Percentiles rank a stretch among this genome's conserved stretches.
Evolutionary conservation across 2,888 invertebrate genomes (phyloP).

Genomic region (Lepidochrysops patricia): DNA sequence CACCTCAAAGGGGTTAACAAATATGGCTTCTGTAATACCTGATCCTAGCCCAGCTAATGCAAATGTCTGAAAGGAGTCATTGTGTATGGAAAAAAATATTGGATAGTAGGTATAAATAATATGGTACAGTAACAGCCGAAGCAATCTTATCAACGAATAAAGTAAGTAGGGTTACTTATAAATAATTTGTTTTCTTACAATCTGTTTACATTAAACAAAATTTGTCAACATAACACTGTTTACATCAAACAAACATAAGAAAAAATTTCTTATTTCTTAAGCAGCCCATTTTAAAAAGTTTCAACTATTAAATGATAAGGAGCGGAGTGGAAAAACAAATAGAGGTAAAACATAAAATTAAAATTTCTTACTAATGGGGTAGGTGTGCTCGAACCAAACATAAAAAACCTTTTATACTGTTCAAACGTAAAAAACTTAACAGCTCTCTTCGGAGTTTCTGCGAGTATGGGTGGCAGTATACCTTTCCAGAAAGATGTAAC

Average conservation of each 20-base stretch:
- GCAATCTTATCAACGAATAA: background rate
- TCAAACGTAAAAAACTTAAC: slow-evolving; percentile 96
- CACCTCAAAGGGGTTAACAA: slow-evolving; percentile 96
- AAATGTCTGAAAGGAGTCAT: slow-evolving; percentile 80
- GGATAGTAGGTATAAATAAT: background rate
- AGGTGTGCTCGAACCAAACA: slow-evolving; percentile 83
- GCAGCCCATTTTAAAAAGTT: background rate
- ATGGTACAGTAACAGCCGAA: background rate
- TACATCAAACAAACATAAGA: too few species aligned
- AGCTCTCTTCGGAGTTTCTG: slow-evolving; percentile 95
- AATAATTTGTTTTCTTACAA: background rate
- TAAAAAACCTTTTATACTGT: slow-evolving; percentile 90
- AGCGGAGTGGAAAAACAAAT: background rate
- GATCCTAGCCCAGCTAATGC: slow-evolving; percentile 91
- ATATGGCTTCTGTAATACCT: slow-evolving; percentile 92
- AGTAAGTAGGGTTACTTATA: background rate
- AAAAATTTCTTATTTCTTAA: background rate
- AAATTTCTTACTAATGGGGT: slow-evolving; percentile 81
- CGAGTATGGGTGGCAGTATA: slow-evolving; percentile 92
- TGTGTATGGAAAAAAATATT: background rate
- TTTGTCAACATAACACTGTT: background rate
- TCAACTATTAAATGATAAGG: background rate
- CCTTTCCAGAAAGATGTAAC: slow-evolving; percentile 93
- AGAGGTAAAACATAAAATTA: slow-evolving; percentile 12
- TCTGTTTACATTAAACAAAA: background rate